A percentile compares a stretch with the other conserved stretches of the same genome.
Evolutionary conservation across 1,140 invertebrate genomes (phyloP).

Genomic region (Drosophila kikkawai): DNA sequence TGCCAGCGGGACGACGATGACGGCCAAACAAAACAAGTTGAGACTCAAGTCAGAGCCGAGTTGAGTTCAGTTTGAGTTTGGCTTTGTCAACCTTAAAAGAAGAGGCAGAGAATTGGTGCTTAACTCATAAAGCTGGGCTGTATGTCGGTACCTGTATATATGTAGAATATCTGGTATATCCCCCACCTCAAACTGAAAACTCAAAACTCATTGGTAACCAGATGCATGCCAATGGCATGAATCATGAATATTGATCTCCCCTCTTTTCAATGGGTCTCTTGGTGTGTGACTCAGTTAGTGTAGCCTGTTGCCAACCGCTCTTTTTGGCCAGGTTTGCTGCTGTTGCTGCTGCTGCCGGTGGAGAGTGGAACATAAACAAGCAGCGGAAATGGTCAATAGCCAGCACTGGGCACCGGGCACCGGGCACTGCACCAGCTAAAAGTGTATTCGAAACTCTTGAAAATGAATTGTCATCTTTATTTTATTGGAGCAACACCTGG

Average conservation of each 20-base stretch:
- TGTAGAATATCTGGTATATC: conserved; percentile 5
- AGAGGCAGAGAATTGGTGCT: conserved; percentile 27
- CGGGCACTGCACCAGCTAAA: conserved; percentile 5
- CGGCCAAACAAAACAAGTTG: conserved; percentile 14
- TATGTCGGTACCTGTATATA: conserved; percentile 16
- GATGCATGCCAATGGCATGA: conserved; percentile 69
- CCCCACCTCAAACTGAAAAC: conserved; percentile 1
- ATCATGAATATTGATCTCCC: conserved; percentile 65
- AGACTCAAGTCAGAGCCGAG: not conserved
- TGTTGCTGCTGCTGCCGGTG: not conserved
- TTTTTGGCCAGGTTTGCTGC: conserved; percentile 34
- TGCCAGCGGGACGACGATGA: conserved; percentile 4
- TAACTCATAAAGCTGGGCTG: conserved; percentile 35
- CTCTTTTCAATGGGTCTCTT: conserved; percentile 30
- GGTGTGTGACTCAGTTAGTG: conserved; percentile 44
- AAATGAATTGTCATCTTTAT: conserved; percentile 47
- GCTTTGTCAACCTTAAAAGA: conserved; percentile 22
- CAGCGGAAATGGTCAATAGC: conserved; percentile 41
- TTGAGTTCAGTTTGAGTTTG: conserved; percentile 18
- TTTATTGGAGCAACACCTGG: conserved; percentile 29
- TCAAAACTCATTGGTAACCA: conserved; percentile 45
- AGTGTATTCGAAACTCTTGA: conserved; percentile 39
- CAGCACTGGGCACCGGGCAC: not conserved
- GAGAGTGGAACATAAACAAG: conserved; percentile 32
- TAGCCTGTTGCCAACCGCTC: conserved; percentile 34